Conservation (phyloP, 2,888 invertebrate genomes). For the Notodonta ziczac region DNA sequence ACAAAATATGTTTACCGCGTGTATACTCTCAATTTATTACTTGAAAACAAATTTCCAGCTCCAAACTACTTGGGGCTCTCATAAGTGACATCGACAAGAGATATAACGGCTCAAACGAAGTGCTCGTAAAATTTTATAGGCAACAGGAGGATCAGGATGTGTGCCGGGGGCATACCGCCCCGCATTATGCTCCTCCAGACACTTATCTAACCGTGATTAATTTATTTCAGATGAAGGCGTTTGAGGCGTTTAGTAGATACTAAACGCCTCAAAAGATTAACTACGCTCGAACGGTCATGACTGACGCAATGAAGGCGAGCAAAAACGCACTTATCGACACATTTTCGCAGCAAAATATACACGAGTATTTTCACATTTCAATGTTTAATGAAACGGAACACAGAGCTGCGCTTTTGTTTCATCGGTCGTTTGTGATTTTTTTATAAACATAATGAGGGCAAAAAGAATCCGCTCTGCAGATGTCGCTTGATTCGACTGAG, state of each 20-base stretch:
- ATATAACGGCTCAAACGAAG: constrained; percentile 74
- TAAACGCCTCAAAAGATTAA: constrained; percentile 57
- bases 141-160: constrained; percentile 63
- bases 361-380: constrained; percentile 17
- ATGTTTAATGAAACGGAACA: constrained; percentile 13
- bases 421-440: constrained; percentile 18
- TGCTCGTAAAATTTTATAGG: constrained; percentile 80
- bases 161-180: constrained; percentile 59
- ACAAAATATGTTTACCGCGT: neutral
- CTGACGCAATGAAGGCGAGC: constrained; percentile 41
- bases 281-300: constrained; percentile 46
- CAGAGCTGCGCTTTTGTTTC: constrained; percentile 15
- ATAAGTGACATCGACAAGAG: constrained; percentile 72
- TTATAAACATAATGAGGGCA: constrained; percentile 15
- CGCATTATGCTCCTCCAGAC: constrained; percentile 63
- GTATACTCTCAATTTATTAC: constrained; percentile 23
- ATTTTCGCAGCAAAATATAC: constrained; percentile 18
- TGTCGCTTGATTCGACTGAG: too few species aligned
- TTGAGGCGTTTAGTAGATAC: too few species aligned
- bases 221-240: too few species aligned
- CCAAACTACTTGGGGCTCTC: constrained; percentile 65
- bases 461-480: too few species aligned
- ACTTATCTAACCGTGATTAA: constrained; percentile 78
- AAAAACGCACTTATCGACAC: constrained; percentile 20
- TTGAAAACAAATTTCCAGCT: constrained; percentile 49